Evolutionary conservation across 1,140 invertebrate species (phyloP), one percentile per base, ranked within the genome.

Genomic region (Drosophila quadrilineata): DNA sequence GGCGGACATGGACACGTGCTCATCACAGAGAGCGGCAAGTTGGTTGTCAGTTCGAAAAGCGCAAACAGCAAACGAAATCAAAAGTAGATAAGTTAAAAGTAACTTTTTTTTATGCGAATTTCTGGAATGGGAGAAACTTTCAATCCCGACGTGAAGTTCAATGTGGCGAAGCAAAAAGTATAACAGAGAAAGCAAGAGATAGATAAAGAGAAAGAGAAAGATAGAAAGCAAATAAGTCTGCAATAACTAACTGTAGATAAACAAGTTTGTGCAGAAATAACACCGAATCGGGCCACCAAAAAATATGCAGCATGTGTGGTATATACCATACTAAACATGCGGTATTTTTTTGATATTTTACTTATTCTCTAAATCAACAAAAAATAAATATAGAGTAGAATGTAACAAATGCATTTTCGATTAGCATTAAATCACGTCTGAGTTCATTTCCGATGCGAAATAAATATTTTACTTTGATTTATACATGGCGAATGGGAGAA

Each of bases 381-480:
- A 53, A 45, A 68, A 75, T 58, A 52, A 59, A 59, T 35, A 33
- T 46, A 43, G 48, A 56, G 40, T 57, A n/a, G n/a, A n/a, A n/a
- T 57, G 63, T 62, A 84, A 80, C 72, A 76, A 84, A 82, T 82
- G 73, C 73, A 84, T 72, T 82, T 82, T 82, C 73, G 77, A 82
- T 82, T 76, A 77, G 77, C 79, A 65, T 69, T 82, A 67, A 84
- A 76, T 76, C 77, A 76, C 69, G 72, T 71, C 75, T 40, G 38
- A 48, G 16, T 69, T 69, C 64, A 82, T 82, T 82, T 76, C 77
- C 76, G 69, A 60, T 60, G 64, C 17, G 41, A 75, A 75, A 67
- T 65, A 58, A 68, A 82, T 75, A 63, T 60, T 72, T 71, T 57
- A 60, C 71, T 57, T 43, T 82, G 71, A 80, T 82, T 82, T 82